Evolutionary conservation across 2,888 invertebrate genomes (phyloP), one percentile per base, ranked within the genome.

Genomic region (Athrips mouffetella): DNA sequence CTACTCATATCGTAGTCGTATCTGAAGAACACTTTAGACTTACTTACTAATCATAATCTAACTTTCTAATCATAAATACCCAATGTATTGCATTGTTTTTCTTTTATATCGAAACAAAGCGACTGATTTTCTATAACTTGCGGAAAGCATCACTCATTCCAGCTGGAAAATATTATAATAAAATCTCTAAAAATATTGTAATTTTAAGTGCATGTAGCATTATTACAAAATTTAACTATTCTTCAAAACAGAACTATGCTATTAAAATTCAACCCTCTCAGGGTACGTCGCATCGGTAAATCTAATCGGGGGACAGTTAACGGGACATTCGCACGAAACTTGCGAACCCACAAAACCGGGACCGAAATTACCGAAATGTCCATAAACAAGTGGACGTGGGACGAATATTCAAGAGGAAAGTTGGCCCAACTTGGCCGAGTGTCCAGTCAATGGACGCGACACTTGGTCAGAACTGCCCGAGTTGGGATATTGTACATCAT

Each of bases 371-470:
- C 73, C 70, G 63, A 67, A 62, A 52, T 62, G 70, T 68, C 76
- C 76, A 82, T 86, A 84, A 86, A 86, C 83, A 82, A 80, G 76
- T 67, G 65, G 62, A 66, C 71, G 70, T 71, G 75, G 58, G 63
- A 59, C 73, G 83, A 85, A 86, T 87, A 87, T 86, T 86, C 85
- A 86, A 76, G 77, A 78, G 84, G 73, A 83, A 88, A 88, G 80
- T 87, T 87, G 53, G 63, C 60, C 67, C 65, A 61, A 63, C 62
- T 63, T 7, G 18, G 56, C 59, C 50, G 54, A 55, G 59, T 60
- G 74, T 72, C 72, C 70, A 73, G 67, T 74, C 69, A 64, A 74
- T 72, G 37, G 21, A 10, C n/a, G 64, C 81, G 72, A 78, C 87
- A 85, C 81, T 87, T 88, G 87, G 71, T 70, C 73, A 65, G 65